Base-by-base conservation (phyloP, 2,888 invertebrate species). In the Palloptera scutellata region DNA sequence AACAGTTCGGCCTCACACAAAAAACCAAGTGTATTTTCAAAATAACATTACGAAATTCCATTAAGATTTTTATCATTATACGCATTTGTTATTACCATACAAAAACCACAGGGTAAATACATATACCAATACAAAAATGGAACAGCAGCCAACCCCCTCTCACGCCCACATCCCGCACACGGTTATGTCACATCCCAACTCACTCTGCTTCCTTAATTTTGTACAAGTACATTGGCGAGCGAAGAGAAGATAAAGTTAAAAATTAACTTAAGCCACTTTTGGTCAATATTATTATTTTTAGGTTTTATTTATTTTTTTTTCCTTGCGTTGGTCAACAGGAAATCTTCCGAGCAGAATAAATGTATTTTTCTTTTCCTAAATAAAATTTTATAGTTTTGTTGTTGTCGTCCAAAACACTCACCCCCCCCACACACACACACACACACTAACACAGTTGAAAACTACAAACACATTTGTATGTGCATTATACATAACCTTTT, bases 301-400 rank as follows among this genome's bases (percentile, higher is more conserved):
- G n/a, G n/a, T n/a, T n/a, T n/a, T n/a, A n/a, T n/a, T n/a, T n/a
- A n/a, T n/a, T n/a, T n/a, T n/a, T n/a, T n/a, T n/a, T n/a, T n/a
- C n/a, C n/a, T n/a, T n/a, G n/a, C n/a, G n/a, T 30, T 17, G 42
- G 60, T 45, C 30, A 64, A 64, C 68, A 61, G 70, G 70, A 70
- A 68, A 64, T 69, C 57, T 62, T 30, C 19, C 42, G 59, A 48
- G 55, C 61, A 65, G 66, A 67, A 58, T 58, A 67, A 67, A 41
- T 63, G 61, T 61, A 65, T 65, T 68, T 64, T 41, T 40, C 40
- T 30, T 51, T 15, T 19, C 9, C 13, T 67, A 60, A 71, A 80
- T 79, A 80, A 80, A 79, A 79, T 78, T 79, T 80, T 74, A 79
- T 79, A 71, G 77, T 71, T 72, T 73, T 78, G 73, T 75, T 70